Base-by-base conservation (phyloP, 2,888 invertebrate genomes). In the Lacanobia wlatinum region DNA sequence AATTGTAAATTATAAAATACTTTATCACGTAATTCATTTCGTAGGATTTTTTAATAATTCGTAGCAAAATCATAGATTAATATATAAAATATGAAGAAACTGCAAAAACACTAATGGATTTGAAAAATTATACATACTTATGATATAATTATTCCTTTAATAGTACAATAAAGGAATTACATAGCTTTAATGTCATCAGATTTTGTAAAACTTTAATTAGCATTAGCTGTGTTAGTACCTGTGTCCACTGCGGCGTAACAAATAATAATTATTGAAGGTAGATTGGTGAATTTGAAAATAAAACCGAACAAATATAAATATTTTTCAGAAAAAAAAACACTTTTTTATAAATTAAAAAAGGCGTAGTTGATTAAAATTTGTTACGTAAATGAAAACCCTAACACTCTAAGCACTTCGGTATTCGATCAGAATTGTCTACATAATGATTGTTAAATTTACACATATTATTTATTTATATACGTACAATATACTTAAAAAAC, bases 101-200 rank as follows among this genome's bases (percentile, higher is more conserved):
- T 95, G 95, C 95, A 95, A 94, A 90, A 86, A 90, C 95, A 95
- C 95, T 95, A 93, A 95, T 78, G 95, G 95, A 96, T 96, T 96
- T 96, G 95, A 95, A 92, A 92, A 85, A 89, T 84, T 89, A 90
- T 89, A 87, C 87, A 91, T 90, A 90, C 77, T 87, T 78, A 88
- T 85, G 74, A 88, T 87, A 85, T 86, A 87, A 84, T 83, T 82
- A 90, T 89, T 89, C 90, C 89, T 89, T 89, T 87, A 73, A 61
- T 73, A 68, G 86, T 90, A 90, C 82, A 81, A 89, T 89, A 90
- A 91, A 89, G 89, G 89, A 89, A 90, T 92, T 90, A 88, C 87
- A 88, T 92, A 93, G 91, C 90, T 91, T 92, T 92, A 92, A 90
- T 85, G 79, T 84, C 86, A 83, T 81, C 82, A 78, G 76, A 80